Conservation (phyloP, 2,888 invertebrate species). For the Kuschelorhynchus macadamiae region DNA sequence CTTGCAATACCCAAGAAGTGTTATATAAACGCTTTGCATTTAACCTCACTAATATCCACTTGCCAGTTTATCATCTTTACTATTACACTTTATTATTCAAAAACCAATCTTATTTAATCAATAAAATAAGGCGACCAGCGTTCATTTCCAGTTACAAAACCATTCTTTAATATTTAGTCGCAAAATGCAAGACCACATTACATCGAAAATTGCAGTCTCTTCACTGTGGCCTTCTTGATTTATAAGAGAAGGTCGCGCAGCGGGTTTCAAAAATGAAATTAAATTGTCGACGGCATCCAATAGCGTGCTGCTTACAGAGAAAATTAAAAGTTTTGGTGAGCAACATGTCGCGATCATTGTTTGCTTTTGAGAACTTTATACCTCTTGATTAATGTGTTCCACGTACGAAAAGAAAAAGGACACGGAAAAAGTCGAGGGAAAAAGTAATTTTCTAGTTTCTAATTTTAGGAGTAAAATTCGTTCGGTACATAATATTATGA, state of each 20-base stretch:
- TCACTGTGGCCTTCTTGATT: conserved; percentile 28
- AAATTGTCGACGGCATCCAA: conserved; percentile 38
- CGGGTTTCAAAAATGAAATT: conserved; percentile 42
- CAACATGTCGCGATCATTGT: conserved; percentile 36
- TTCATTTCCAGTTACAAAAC: conserved; percentile 12
- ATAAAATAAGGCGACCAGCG: conserved; percentile 6
- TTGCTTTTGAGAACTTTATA: conserved; percentile 34
- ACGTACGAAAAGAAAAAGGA: background rate
- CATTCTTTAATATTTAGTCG: conserved; percentile 23
- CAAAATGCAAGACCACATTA: conserved; percentile 30
- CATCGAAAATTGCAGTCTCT: conserved; percentile 37
- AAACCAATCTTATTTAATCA: conserved; percentile 12
- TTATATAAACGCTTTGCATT: no score
- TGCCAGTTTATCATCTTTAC: no score
- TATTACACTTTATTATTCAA: background rate
- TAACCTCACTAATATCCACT: no score
- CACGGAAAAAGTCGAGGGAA: background rate
- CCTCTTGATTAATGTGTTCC: conserved; percentile 42
- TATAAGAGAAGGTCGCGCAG: conserved; percentile 32
- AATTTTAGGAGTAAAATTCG: conserved; percentile 18
- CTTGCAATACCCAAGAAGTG: no score
- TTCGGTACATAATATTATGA: no score
- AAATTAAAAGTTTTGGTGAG: conserved; percentile 43
- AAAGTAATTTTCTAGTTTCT: conserved; percentile 30
- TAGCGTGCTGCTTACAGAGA: conserved; percentile 23